These are phyloP conservation scores for Montipora cactus DNA, from an alignment of 64 coral and sea anemone species.

Conservation along the genomic window DNA sequence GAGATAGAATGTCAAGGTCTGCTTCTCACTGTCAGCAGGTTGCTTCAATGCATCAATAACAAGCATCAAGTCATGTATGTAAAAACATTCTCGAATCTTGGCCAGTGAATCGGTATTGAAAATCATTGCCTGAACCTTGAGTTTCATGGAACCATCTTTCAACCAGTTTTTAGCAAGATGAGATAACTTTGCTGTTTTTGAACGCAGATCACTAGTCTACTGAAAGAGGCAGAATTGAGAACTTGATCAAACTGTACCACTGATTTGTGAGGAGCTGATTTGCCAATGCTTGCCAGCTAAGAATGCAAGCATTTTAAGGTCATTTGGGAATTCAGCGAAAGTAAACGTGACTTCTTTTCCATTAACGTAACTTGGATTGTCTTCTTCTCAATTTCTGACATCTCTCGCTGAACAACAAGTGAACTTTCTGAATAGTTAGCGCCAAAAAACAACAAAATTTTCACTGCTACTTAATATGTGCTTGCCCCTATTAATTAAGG, in stretches of 20 bases:
- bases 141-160: constrained; percentile 77
- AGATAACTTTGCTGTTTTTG: background rate
- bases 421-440: constrained; percentile 57
- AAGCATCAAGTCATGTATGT: constrained; percentile 81
- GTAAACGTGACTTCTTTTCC: constrained; percentile 16
- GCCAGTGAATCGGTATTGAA: constrained; percentile 83
- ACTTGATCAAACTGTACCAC: constrained; percentile 38
- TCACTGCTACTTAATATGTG: constrained; percentile 68
- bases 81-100: constrained; percentile 82
- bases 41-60: constrained; percentile 56
- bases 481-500: constrained; percentile 45
- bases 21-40: constrained; percentile 40
- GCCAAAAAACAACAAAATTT: constrained; percentile 51
- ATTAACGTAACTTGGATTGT: too few relatives aligned
- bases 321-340: constrained; percentile 76
- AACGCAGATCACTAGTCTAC: background rate
- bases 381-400: too few relatives aligned
- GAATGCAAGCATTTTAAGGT: constrained; percentile 74
- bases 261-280: constrained; percentile 12
- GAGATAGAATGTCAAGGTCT: constrained; percentile 22
- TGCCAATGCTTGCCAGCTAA: constrained; percentile 43
- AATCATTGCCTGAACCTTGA: background rate
- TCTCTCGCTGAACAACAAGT: too few relatives aligned
- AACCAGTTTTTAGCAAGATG: constrained; percentile 71
- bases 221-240: constrained; percentile 16